Evolutionary conservation across 1,140 invertebrate genomes (phyloP), one percentile per base, ranked within the genome.

Genomic region (Drosophila kanapiae): DNA sequence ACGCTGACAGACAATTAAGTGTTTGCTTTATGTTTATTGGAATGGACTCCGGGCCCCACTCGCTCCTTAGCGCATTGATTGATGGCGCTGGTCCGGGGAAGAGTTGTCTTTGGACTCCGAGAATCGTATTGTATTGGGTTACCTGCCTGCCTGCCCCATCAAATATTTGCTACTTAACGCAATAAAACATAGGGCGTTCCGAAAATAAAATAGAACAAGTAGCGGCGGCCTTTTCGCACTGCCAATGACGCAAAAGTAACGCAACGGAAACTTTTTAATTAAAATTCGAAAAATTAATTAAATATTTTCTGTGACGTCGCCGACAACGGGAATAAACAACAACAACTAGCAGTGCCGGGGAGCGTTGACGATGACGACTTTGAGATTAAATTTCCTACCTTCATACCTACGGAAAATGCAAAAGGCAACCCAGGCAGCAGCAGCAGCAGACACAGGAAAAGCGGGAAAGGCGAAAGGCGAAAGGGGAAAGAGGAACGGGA

Each of bases 231-330:
- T 38, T 16, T 78, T 54, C 51, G 49, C 72, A 78, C 60, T 58
- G 78, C 62, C 60, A 75, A 81, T 70, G 85, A 80, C 82, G 80
- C 70, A 87, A 23, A 23, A 88, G 51, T 54, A 54, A 54, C 13
- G 51, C 14, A 38, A 35, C 33, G 9, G n/a, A 42, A 16, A 35
- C 85, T 88, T 87, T 88, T 88, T 88, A 88, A 88, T 88, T 88
- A 88, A 88, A 88, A 88, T 88, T 88, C 85, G 85, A 90, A 90
- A 88, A 88, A 88, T 88, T 88, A 88, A 88, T 88, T 88, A 88
- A 88, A 88, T 88, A 88, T 90, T 88, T 88, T 90, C 64, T 90
- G 80, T 87, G 84, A 88, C 83, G 82, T 75, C 29, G 74, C 23
- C 70, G 71, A 67, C 60, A 75, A 78, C 64, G 59, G 58, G 48